Evolutionary conservation across 2,888 invertebrate genomes (phyloP).

Genomic region (Torymus texanus): DNA sequence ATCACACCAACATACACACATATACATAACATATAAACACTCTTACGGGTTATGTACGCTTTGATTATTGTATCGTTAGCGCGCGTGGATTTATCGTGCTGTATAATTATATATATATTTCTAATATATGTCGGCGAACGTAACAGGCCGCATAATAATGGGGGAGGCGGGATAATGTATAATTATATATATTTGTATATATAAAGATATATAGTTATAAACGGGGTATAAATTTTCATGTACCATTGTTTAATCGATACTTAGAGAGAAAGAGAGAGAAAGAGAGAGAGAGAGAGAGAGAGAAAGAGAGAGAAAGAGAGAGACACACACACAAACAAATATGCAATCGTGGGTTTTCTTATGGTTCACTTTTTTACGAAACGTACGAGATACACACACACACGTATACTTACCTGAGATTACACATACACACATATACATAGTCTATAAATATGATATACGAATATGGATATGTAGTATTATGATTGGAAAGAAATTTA

Average conservation of each 20-base stretch:
- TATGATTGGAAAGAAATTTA: constrained; percentile 11
- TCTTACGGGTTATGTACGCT: constrained; percentile 21
- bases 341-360: constrained; percentile 29
- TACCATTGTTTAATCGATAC: constrained; percentile 19
- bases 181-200: constrained; percentile 45
- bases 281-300: too few relatives aligned
- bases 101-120: constrained; percentile 5
- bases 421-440: not conserved
- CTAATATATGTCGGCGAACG: constrained; percentile 17
- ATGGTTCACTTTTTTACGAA: constrained; percentile 45
- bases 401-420: too few relatives aligned
- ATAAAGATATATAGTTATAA: constrained; percentile 30
- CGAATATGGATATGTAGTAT: constrained; percentile 12
- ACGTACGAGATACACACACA: not conserved
- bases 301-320: too few relatives aligned
- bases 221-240: constrained; percentile 5
- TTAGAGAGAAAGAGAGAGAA: too few relatives aligned
- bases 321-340: too few relatives aligned
- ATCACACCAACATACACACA: not conserved
- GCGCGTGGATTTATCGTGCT: constrained; percentile 12
- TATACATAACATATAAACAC: not conserved
- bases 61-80: constrained; percentile 24
- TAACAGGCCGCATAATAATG: constrained; percentile 16
- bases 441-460: constrained; percentile 12
- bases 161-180: not conserved